Evolutionary conservation across 2,888 invertebrate species (phyloP), one percentile per base, ranked within the genome.

Genomic region (Sphaeridia pumilis): DNA sequence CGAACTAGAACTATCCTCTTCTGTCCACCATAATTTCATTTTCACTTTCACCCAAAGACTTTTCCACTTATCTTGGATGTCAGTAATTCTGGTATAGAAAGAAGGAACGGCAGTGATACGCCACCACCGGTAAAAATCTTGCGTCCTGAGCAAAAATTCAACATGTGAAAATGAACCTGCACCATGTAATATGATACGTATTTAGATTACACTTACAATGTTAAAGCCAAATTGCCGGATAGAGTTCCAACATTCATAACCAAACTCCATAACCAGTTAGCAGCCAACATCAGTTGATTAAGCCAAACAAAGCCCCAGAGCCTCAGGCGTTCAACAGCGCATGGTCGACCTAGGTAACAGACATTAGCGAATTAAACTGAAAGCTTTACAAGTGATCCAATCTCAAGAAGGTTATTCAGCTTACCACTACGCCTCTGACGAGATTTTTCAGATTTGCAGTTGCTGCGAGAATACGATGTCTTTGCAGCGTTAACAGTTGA

Each of bases 191-290:
- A 27, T n/a, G n/a, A 20, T 21, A 25, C 45, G 1, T 2, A 31
- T 10, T 10, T 7, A 7, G n/a, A 31, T 10, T 31, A 38, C n/a
- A 55, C 57, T 57, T 61, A 64, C 64, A 63, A 38, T 27, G 58
- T 57, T 14, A 54, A 57, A 45, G 57, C 63, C n/a, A 64, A 49
- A 7, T 61, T 57, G 12, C 59, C 53, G 17, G 64, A 64, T 27
- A 64, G 46, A 17, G 58, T 52, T 22, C 59, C 53, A 22, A 64
- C 64, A 49, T 63, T 61, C 2, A 59, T 49, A 20, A 64, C 55
- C 21, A 64, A 55, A 56, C 53, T 60, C 57, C 60, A 60, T 10
- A 64, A 54, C 64, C 64, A 64, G 26, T 58, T 52, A n/a, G 61
- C 28, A 27, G 64, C 64, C 52, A 58, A 57, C 56, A 62, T 57